phyloP scores from a whole-genome alignment of 35 echinoderm and acorn worm species.

The Lytechinus pictus region DNA sequence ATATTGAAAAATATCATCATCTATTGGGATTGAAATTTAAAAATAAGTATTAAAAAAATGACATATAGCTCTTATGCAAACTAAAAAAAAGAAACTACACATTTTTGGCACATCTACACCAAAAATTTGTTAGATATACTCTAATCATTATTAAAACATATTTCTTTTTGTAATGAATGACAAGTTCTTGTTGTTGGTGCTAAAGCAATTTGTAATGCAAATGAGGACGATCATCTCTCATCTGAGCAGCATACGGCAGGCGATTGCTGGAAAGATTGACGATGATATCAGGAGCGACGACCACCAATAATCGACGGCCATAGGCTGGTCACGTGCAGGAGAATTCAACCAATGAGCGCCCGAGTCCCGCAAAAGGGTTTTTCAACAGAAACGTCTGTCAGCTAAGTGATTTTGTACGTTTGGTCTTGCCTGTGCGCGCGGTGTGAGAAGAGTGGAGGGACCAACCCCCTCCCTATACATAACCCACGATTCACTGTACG shows the following conservation, averaged over 20 bases:
- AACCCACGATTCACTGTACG: background rate
- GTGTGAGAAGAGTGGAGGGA: background rate
- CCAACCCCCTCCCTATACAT: background rate
- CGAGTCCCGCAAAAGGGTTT: slow-evolving; percentile 36
- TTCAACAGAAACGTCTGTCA: slow-evolving; percentile 25
- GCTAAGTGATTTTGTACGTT: slow-evolving; percentile 26
- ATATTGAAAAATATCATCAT: background rate
- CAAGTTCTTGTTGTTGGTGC: background rate
- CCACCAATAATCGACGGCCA: slow-evolving; percentile 4
- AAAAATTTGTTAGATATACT: background rate
- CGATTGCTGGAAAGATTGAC: background rate
- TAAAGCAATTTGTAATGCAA: background rate
- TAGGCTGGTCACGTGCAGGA: slow-evolving; percentile 32
- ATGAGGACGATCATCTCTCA: background rate
- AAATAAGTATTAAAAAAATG: background rate
- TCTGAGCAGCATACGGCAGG: background rate
- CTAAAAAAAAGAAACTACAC: background rate
- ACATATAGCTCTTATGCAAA: background rate
- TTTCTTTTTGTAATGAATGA: background rate
- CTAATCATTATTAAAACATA: background rate
- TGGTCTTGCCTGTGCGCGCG: slow-evolving; percentile 24
- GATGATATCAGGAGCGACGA: background rate
- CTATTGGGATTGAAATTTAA: no score
- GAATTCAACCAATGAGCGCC: background rate
- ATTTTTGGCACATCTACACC: background rate